A percentile compares a stretch with the other conserved stretches of the same genome.
Evolutionary conservation across 2,113 vertebrate genomes (phyloP).

Genomic region (Coptodon rendalli): DNA sequence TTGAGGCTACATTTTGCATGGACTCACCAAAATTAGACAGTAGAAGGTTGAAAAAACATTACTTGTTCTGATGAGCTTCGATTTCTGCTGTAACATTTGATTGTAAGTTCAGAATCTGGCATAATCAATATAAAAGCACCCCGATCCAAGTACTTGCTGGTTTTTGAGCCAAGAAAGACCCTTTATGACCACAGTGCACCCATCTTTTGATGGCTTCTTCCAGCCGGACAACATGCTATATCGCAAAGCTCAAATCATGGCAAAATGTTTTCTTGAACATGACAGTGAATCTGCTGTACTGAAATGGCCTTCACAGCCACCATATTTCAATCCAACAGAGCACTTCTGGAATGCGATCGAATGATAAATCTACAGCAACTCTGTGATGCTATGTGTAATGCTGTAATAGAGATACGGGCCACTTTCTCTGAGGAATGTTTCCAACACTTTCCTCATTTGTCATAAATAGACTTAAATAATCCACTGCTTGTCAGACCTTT

Average conservation of each 20-base stretch:
- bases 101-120: not conserved
- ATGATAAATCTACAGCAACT: not conserved
- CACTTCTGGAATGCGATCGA: fast-evolving
- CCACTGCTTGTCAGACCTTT: not conserved
- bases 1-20: not conserved
- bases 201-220: not conserved
- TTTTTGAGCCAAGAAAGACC: not conserved
- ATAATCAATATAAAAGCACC: not conserved
- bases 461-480: not conserved
- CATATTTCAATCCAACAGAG: not conserved
- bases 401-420: not conserved
- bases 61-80: not conserved
- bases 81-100: not conserved
- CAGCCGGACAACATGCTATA: not conserved
- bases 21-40: not conserved
- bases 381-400: not conserved
- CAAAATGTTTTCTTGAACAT: not conserved
- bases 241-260: not conserved
- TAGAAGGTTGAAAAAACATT: not conserved
- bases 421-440: not conserved
- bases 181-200: not conserved
- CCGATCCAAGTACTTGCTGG: not conserved
- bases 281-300: not conserved
- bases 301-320: not conserved
- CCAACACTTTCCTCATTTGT: not conserved